Base-by-base conservation (phyloP, 2,888 invertebrate genomes). In the Harpagoxenus sublaevis region DNA sequence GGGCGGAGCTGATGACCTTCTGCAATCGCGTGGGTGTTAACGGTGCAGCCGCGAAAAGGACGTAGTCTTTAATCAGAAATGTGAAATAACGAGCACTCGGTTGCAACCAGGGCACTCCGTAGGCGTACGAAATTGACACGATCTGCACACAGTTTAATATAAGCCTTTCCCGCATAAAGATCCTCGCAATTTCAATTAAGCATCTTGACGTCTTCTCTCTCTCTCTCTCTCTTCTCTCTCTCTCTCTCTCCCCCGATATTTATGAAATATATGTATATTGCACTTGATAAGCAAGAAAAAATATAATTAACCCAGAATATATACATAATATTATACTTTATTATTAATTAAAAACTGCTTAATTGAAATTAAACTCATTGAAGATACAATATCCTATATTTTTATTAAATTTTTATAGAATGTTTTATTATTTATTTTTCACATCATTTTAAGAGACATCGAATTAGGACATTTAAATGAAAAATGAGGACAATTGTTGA, bases 1-100 rank as follows among this genome's bases (percentile, higher is more conserved):
- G 65, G 35, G 71, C 57, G 48, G 51, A 83, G 77, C 71, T 84
- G 84, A 77, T 81, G 87, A 88, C 85, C 83, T 87, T 87, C 83
- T 77, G 63, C 81, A 55, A 82, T 68, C 60, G 73, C 82, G 85
- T 85, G 83, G 85, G 87, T 63, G 78, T 85, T 77, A 81, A 85
- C 48, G 65, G 23, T 60, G 0, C 31, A 78, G 39, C n/a, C 48
- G 48, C 39, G 60, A 62, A 81, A 71, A 81, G 39, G 39, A 81
- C 60, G n/a, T 18, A 42, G 53, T 71, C 70, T 81, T 81, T 81
- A 81, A 81, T 81, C 79, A 60, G 28, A 23, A 71, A 71, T 81
- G 28, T 48, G 48, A 28, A 71, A 68, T 55, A 79, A 81, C 51
- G 15, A 23, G 48, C 57, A 35, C 23, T 45, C 42, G 28, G 28